These are phyloP conservation scores for Pterophyllum scalare DNA, from an alignment of 2,113 vertebrate genomes.

Conservation along the genomic window DNA sequence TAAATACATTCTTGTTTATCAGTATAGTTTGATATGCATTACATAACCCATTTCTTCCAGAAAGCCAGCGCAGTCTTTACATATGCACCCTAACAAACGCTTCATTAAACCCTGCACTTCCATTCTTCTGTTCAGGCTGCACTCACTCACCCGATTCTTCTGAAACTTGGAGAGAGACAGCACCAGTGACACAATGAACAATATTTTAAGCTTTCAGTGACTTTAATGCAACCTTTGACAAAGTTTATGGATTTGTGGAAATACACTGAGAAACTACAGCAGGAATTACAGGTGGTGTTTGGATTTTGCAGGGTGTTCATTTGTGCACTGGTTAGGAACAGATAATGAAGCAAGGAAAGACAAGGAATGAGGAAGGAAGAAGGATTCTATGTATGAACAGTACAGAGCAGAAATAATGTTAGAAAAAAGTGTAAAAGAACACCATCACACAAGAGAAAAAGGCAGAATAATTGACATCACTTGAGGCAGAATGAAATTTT, in stretches of 20 bases:
- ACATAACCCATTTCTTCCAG: background rate
- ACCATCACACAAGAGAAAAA: background rate
- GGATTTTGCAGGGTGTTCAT: background rate
- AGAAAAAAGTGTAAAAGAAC: background rate
- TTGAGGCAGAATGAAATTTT: conserved; percentile 31
- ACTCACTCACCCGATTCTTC: background rate
- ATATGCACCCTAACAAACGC: background rate
- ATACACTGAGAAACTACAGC: background rate
- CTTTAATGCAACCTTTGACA: background rate
- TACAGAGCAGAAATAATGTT: background rate
- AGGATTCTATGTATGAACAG: background rate
- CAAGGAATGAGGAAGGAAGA: background rate
- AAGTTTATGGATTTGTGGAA: background rate
- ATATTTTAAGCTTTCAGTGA: background rate
- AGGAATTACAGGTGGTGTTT: too few relatives aligned
- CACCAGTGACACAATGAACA: background rate
- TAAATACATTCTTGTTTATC: background rate
- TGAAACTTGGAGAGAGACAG: background rate
- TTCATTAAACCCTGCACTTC: background rate
- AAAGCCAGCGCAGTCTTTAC: background rate
- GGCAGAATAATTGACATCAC: conserved; percentile 2
- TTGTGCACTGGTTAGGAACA: background rate
- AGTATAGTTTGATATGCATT: background rate
- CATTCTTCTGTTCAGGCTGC: background rate
- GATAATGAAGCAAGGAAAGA: background rate